Evolutionary conservation across 2,888 invertebrate species (phyloP).

Genomic region (Cinara cedri): DNA sequence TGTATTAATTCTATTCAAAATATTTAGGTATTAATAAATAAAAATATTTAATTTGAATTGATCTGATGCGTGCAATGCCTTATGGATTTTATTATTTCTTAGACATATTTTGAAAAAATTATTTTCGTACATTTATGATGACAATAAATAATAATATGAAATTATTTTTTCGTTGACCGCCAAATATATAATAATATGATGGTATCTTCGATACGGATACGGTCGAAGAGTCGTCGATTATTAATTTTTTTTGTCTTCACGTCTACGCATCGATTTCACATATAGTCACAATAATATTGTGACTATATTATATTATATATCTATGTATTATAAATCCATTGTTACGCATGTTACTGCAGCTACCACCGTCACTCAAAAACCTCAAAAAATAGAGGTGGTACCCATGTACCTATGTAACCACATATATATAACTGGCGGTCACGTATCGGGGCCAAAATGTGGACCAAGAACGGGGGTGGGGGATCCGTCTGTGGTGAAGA

Average conservation of each 20-base stretch:
- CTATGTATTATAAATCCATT: conserved; percentile 16
- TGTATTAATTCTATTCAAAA: too few species aligned
- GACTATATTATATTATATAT: too few species aligned
- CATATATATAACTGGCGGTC: conserved; percentile 38
- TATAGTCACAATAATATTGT: neutral
- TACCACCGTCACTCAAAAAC: conserved; percentile 35
- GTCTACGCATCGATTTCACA: conserved; percentile 6
- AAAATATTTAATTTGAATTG: neutral
- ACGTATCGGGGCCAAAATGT: conserved; percentile 53
- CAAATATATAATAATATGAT: too few species aligned
- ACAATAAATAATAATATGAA: neutral
- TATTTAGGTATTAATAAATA: too few species aligned
- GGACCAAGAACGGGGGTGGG: conserved; percentile 23
- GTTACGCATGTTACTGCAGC: conserved; percentile 19
- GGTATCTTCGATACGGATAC: conserved; percentile 23
- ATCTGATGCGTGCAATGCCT: neutral
- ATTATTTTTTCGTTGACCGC: neutral
- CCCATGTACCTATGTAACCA: neutral
- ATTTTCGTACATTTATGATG: too few species aligned
- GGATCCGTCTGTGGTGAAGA: conserved; percentile 25
- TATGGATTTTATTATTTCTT: too few species aligned
- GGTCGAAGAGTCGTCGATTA: conserved; percentile 42
- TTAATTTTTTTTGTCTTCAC: conserved; percentile 16
- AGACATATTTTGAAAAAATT: neutral
- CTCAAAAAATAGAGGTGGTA: conserved; percentile 13